Percentiles rank a stretch among this genome's conserved stretches.
Evolutionary conservation across 2,888 invertebrate species (phyloP).

Genomic region (Tetragonula carbonaria): DNA sequence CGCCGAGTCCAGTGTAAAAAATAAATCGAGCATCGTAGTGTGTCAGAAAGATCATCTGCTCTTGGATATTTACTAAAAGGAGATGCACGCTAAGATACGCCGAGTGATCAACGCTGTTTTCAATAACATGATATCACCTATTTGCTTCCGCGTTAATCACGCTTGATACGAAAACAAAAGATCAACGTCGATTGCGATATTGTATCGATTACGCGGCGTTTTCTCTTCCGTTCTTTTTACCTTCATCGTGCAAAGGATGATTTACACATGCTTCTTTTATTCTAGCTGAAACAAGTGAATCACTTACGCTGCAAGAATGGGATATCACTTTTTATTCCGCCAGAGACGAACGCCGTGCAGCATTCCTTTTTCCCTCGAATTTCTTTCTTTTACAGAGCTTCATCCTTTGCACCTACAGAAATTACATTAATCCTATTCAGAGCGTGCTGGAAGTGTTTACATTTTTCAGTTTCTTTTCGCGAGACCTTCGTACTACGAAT

Average conservation of each 20-base stretch:
- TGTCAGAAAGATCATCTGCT: neutral
- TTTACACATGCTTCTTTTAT: conserved; percentile 1
- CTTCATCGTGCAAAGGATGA: neutral
- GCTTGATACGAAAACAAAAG: conserved; percentile 19
- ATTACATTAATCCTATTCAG: conserved; percentile 12
- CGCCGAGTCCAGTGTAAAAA: no score
- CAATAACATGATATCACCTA: conserved; percentile 15
- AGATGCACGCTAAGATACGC: neutral
- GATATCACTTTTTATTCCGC: neutral
- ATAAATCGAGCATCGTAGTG: no score
- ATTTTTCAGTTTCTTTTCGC: conserved; percentile 4
- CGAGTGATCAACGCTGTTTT: neutral
- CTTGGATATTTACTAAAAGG: neutral
- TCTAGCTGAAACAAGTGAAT: neutral
- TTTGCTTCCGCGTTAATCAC: conserved; percentile 29
- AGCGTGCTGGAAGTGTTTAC: neutral
- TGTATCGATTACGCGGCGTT: conserved; percentile 27
- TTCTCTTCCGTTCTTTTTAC: conserved; percentile 14
- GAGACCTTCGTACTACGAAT: neutral
- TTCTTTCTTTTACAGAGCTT: neutral
- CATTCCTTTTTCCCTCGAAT: neutral
- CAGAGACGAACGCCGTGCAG: neutral
- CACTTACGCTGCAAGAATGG: conserved; percentile 13
- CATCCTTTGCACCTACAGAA: neutral
- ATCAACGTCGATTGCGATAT: conserved; percentile 28